These are phyloP conservation scores for Corydoras sp. DNA, from an alignment of 2,113 vertebrate genomes.

Conservation along the genomic window DNA sequence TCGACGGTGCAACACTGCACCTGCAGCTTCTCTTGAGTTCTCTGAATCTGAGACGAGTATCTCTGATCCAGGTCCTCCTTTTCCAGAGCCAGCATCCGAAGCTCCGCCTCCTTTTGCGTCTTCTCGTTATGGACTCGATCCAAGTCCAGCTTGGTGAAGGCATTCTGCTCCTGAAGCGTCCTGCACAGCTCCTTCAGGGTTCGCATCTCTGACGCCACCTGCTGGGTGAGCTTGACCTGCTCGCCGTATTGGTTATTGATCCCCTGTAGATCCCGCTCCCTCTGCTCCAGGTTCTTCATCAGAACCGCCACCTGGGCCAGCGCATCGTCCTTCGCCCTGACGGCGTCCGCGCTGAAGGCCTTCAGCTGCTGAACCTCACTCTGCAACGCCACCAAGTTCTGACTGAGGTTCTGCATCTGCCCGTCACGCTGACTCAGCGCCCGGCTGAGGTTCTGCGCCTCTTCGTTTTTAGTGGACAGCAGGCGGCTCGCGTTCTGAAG, in stretches of 20 bases:
- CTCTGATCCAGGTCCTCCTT: slow-evolving; percentile 58
- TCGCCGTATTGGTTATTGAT: slow-evolving; percentile 63
- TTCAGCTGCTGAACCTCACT: slow-evolving; percentile 54
- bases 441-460: slow-evolving; percentile 55
- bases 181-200: slow-evolving; percentile 59
- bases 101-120: slow-evolving; percentile 51
- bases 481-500: slow-evolving; percentile 48
- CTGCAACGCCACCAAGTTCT: slow-evolving; percentile 51
- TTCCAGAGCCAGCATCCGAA: slow-evolving; percentile 59
- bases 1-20: slow-evolving; percentile 62
- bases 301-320: slow-evolving; percentile 60
- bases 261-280: slow-evolving; percentile 65
- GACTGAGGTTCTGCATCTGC: slow-evolving; percentile 51
- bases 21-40: slow-evolving; percentile 57
- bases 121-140: slow-evolving; percentile 60
- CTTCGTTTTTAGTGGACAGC: slow-evolving; percentile 56
- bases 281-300: slow-evolving; percentile 67
- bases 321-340: slow-evolving; percentile 64
- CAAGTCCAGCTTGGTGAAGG: slow-evolving; percentile 51
- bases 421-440: slow-evolving; percentile 51
- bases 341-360: slow-evolving; percentile 49
- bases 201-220: slow-evolving; percentile 61
- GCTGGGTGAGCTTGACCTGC: slow-evolving; percentile 62
- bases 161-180: slow-evolving; percentile 50
- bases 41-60: slow-evolving; percentile 45